A percentile compares a stretch with the other conserved stretches of the same genome.
phyloP scores from a whole-genome alignment of 2,113 vertebrate genomes.

The Marmota flaviventris region DNA sequence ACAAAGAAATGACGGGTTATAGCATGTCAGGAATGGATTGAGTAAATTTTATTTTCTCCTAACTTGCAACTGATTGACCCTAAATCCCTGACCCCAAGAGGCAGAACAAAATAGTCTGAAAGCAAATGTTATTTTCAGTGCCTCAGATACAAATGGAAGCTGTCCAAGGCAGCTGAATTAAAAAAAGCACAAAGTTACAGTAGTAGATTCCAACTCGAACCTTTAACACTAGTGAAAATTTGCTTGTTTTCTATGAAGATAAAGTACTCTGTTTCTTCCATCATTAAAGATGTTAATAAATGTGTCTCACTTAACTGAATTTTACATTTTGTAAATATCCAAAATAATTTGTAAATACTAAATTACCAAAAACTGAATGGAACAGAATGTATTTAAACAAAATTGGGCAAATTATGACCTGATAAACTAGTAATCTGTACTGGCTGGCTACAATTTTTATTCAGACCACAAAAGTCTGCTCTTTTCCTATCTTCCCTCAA shows the following conservation, averaged over 20 bases:
- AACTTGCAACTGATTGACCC: not conserved
- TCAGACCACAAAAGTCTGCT: not conserved
- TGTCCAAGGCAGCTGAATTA: not conserved
- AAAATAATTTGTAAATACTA: not conserved
- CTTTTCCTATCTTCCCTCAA: not conserved
- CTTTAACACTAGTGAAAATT: not conserved
- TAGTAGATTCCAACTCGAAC: not conserved
- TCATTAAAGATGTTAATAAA: conserved; percentile 18
- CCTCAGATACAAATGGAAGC: not conserved
- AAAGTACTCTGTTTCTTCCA: not conserved
- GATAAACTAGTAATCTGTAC: not conserved
- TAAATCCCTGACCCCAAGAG: not conserved
- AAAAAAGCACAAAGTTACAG: conserved; percentile 36
- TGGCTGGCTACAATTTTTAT: not conserved
- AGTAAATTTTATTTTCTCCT: not conserved
- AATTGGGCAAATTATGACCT: not conserved
- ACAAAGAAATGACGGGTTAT: not conserved
- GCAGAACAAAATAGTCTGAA: not conserved
- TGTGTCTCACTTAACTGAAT: not conserved
- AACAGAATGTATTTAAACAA: not conserved
- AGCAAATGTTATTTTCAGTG: not conserved
- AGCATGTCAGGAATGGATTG: not conserved
- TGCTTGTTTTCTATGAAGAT: conserved; percentile 4
- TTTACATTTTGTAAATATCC: not conserved
- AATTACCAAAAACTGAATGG: not conserved